Conservation (phyloP, 2,888 invertebrate species). For the Drosophila monieri region DNA sequence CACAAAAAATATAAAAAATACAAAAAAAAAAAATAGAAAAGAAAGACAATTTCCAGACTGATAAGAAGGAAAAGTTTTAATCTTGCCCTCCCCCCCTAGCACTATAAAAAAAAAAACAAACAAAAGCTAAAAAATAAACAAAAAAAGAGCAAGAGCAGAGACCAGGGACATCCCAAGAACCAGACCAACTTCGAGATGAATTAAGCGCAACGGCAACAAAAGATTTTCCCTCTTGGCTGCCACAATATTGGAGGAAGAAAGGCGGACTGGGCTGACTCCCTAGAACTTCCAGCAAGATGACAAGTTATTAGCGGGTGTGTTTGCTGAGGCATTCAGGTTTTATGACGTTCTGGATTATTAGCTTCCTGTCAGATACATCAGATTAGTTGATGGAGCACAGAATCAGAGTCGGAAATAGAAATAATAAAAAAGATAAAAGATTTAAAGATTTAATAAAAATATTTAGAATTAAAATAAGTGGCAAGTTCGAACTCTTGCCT, state of each 20-base stretch:
- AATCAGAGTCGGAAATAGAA: conserved; percentile 1
- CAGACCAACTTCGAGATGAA: conserved; percentile 59
- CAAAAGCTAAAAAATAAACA: conserved; percentile 61
- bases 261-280: neutral
- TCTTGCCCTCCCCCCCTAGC: conserved; percentile 8
- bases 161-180: conserved; percentile 20
- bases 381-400: conserved; percentile 13
- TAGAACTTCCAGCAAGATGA: conserved; percentile 48
- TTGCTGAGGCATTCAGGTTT: conserved; percentile 9
- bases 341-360: conserved; percentile 17
- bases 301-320: conserved; percentile 63
- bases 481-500: no score
- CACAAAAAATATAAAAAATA: conserved; percentile 44
- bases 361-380: conserved; percentile 34
- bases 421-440: neutral
- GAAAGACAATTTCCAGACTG: conserved; percentile 17
- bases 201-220: conserved; percentile 51
- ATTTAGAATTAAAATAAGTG: no score
- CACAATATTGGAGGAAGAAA: conserved; percentile 36
- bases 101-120: conserved; percentile 27
- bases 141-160: conserved; percentile 59
- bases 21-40: neutral
- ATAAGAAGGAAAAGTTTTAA: conserved; percentile 33
- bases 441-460: no score
- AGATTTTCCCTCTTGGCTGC: conserved; percentile 57